Evolutionary conservation across 2,113 vertebrate species (phyloP).

Genomic region (Anguilla rostrata): DNA sequence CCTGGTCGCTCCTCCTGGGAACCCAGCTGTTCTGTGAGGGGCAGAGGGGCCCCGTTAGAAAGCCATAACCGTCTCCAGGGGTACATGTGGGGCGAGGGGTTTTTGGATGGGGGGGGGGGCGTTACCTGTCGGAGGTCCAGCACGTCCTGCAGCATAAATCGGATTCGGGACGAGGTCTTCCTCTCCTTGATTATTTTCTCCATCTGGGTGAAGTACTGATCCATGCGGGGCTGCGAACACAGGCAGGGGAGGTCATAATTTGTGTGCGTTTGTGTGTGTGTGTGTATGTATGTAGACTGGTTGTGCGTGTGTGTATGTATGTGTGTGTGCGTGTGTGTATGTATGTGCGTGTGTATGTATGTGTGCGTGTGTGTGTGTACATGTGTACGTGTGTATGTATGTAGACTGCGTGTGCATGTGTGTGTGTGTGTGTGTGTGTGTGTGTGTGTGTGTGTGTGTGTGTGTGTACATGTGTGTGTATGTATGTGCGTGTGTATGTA

Average conservation of each 20-base stretch:
- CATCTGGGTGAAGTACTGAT: constrained; percentile 97
- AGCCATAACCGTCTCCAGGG: background rate
- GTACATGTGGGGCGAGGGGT: background rate
- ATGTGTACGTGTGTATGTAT: background rate
- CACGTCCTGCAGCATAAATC: constrained; percentile 96
- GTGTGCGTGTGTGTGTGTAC: background rate
- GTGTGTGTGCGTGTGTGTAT: too few relatives aligned
- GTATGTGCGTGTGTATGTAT: too few relatives aligned
- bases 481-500: too few relatives aligned
- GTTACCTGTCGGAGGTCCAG: constrained; percentile 86
- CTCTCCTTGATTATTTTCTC: constrained; percentile 97
- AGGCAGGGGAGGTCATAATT: background rate
- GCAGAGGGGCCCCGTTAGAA: background rate
- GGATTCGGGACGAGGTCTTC: constrained; percentile 94
- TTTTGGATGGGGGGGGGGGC: background rate
- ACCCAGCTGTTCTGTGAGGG: constrained; percentile 86
- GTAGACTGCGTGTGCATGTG: too few relatives aligned
- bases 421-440: background rate
- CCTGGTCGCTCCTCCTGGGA: constrained; percentile 89
- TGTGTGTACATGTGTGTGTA: background rate
- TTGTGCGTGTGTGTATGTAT: background rate
- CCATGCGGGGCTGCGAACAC: constrained; percentile 85
- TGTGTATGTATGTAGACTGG: too few relatives aligned
- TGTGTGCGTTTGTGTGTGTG: too few relatives aligned
- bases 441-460: background rate